These are phyloP conservation scores for Catocala nupta DNA, from an alignment of 2,888 invertebrate genomes.

Conservation along the genomic window DNA sequence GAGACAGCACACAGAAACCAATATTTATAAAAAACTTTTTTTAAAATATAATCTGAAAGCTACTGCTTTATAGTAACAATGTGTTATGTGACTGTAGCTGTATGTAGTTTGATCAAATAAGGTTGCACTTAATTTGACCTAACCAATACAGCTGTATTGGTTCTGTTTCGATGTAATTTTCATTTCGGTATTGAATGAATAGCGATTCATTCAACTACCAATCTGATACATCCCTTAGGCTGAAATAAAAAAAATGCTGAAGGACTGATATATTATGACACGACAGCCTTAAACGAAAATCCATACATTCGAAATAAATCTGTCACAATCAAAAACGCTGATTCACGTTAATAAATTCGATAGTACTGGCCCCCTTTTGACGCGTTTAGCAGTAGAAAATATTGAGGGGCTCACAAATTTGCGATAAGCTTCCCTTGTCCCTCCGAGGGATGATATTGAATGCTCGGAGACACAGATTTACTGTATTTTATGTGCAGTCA, in stretches of 20 bases:
- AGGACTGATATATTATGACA: conserved; percentile 13
- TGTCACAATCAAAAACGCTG: conserved; percentile 51
- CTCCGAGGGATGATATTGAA: conserved; percentile 43
- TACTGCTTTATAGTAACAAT: no score
- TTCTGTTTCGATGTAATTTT: no score
- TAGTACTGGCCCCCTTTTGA: conserved; percentile 51
- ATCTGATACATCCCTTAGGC: not conserved
- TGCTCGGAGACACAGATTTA: conserved; percentile 49
- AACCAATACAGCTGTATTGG: no score
- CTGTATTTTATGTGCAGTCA: conserved; percentile 29
- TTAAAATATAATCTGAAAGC: no score
- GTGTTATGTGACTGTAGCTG: no score
- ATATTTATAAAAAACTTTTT: no score
- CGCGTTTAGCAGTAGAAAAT: conserved; percentile 50
- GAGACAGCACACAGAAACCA: no score
- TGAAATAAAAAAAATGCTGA: not conserved
- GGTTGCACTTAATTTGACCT: no score
- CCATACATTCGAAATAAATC: conserved; percentile 49
- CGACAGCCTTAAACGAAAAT: conserved; percentile 46
- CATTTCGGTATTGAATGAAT: no score
- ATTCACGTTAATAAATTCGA: conserved; percentile 54
- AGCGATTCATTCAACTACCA: no score
- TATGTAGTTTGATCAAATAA: no score
- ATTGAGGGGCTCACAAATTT: conserved; percentile 45
- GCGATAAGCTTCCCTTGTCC: conserved; percentile 46